Evolutionary conservation across 30 jellyfish, hydroid and myxozoan species (phyloP), one percentile per base, ranked within the genome.

Genomic region (Hydra vulgaris): DNA sequence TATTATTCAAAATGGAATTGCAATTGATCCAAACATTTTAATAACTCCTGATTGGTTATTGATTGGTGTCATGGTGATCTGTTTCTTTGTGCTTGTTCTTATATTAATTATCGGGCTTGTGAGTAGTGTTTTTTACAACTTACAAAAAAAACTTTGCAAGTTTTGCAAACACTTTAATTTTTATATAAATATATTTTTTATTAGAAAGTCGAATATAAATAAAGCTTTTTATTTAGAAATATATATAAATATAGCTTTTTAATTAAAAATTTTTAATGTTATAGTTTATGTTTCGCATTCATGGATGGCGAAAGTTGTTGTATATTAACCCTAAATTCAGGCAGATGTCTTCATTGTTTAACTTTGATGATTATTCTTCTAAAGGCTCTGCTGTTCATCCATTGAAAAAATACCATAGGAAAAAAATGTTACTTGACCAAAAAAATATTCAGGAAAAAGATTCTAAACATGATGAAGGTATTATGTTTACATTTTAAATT

Each of bases 371-470:
- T 69, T 91, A 91, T 78, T 91, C 98, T 8, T 91, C 98, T 20
- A 91, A 91, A 82, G 96, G 96, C 15, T 91, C 98, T 21, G 95
- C 95, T 7, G 95, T 91, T 54, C 95, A 91, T 71, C 98, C 98
- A 7, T 77, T 79, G 7, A 91, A 91, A 87, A 91, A 86, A 23
- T 69, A 21, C 27, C 27, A 69, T 8, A 69, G 76, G 12, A 40
- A 40, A 40, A 5, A 40, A 40, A 40, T 40, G 61, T 40, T 40
- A 40, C 5, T 40, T 40, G 61, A 40, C 12, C 61, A 40, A 12
- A 40, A 3, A 15, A 69, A 3, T 7, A 69, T 1, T 24, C 25
- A 5, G 15, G 8, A 69, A 23, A 21, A 69, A 12, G 8, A 40
- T 3, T 40, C 61, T 40, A 40, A 40, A 40, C 8, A 40, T 40